A percentile compares a stretch with the other conserved stretches of the same genome.
phyloP scores from a whole-genome alignment of 2,113 vertebrate species.

The Dolichotis patagonum region DNA sequence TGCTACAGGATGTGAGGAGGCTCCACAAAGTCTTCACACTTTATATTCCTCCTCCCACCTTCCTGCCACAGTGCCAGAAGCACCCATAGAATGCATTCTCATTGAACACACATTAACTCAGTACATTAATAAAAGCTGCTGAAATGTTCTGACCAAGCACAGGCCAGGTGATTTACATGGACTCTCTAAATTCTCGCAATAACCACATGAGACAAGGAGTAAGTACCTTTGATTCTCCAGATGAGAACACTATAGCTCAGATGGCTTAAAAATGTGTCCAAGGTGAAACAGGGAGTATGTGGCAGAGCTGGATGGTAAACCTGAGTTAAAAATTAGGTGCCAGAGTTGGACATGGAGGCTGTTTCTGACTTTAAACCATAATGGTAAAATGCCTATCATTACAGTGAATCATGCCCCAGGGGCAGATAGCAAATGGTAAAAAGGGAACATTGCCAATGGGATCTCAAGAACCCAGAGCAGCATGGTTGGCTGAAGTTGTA shows the following conservation, averaged over 20 bases:
- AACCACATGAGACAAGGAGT: not conserved
- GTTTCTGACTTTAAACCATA: not conserved
- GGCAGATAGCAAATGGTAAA: not conserved
- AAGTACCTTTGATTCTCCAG: constrained; percentile 4
- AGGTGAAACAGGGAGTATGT: not conserved
- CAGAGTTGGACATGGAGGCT: not conserved
- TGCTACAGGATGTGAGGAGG: not conserved
- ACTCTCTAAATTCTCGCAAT: not conserved
- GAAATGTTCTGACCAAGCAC: not conserved
- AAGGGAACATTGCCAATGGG: not conserved
- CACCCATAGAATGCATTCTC: not conserved
- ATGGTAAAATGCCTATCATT: not conserved
- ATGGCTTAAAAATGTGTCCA: not conserved
- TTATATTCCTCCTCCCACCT: not conserved
- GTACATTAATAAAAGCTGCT: not conserved
- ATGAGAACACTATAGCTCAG: not conserved
- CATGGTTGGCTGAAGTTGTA: not conserved
- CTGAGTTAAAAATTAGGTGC: not conserved
- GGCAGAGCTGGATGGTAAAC: not conserved
- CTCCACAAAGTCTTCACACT: not conserved
- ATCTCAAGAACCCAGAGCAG: not conserved
- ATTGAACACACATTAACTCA: not conserved
- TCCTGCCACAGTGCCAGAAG: not conserved
- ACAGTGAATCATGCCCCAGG: not conserved
- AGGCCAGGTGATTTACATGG: not conserved